Conservation (phyloP, 1,140 invertebrate genomes). For the Drosophila kurseongensis region DNA sequence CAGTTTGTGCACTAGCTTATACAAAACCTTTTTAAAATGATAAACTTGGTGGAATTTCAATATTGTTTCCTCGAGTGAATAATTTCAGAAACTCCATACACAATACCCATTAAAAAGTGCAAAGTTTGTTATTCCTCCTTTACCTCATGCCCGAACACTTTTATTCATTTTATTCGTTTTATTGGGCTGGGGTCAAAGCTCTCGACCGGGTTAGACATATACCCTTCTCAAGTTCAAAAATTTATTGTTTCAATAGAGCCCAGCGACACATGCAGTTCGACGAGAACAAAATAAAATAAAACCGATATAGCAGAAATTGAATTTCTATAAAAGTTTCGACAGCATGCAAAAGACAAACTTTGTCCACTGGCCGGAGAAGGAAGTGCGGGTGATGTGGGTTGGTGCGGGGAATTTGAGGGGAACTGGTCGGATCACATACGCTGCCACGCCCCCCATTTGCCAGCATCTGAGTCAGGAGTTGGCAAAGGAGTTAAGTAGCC, state of each 20-base stretch:
- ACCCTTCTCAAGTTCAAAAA: slow-evolving; percentile 57
- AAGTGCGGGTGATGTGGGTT: slow-evolving; percentile 3
- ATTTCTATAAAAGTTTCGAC: slow-evolving; percentile 78
- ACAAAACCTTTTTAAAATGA: background rate
- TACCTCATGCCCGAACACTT: slow-evolving; percentile 27
- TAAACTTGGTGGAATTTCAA: background rate
- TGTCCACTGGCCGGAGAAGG: slow-evolving; percentile 11
- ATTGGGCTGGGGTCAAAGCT: slow-evolving; percentile 52
- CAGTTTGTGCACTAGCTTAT: no score
- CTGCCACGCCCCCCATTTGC: slow-evolving; percentile 44
- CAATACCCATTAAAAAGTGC: background rate
- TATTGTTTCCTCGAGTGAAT: background rate
- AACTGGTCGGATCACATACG: slow-evolving; percentile 34
- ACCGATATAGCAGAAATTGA: slow-evolving; percentile 70
- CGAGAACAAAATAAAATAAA: slow-evolving; percentile 28
- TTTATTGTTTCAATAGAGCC: slow-evolving; percentile 72
- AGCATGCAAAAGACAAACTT: slow-evolving; percentile 79
- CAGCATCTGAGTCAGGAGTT: slow-evolving; percentile 40
- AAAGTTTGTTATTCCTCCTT: background rate
- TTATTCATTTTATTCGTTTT: slow-evolving; percentile 15
- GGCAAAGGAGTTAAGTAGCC: slow-evolving; percentile 77
- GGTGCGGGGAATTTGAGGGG: slow-evolving; percentile 3
- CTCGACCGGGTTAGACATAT: slow-evolving; percentile 48
- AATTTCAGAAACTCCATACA: background rate
- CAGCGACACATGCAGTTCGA: slow-evolving; percentile 59